Base-by-base conservation (phyloP, 53 echinoderm and acorn worm genomes). In the Holothuria scabra region DNA sequence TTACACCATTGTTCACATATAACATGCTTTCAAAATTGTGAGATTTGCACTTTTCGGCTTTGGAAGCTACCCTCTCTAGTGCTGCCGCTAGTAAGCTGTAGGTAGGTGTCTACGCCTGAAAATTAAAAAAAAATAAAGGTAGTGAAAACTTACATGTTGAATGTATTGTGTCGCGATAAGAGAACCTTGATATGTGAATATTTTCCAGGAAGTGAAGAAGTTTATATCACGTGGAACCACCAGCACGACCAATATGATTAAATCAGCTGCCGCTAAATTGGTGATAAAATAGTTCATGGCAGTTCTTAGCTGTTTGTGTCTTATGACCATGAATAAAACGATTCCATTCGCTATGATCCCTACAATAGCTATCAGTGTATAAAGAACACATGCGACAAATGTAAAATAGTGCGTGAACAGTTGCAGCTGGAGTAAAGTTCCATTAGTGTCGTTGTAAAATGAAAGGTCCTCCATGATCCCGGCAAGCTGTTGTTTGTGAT, bases 231-330 rank as follows among this genome's bases (percentile, higher is more conserved):
- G 20, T 9, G 65, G 82, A 22, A 81, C 20, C 0, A 81, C 48
- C 28, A 81, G 41, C 24, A 81, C 82, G 8, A 81, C 14, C 13
- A 81, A 49, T 28, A 81, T 24, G 21, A 81, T 81, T n/a, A 62
- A 23, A 62, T 81, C 82, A 11, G 82, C 82, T 29, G 82, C 82
- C 24, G 82, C 82, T 28, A 81, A 30, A 25, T 81, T 59, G 1
- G 82, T 81, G 65, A 81, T 81, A 44, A 81, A 81, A 28, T 62
- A 64, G 38, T 81, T 81, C 62, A 64, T 81, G 9, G 82, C 41
- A n/a, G 82, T 81, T 20, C 64, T 28, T 32, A 81, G 63, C 46
- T 81, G 82, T 38, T 20, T 13, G 28, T 81, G 82, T 56, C n/a
- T 56, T 14, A 3, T 9, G 56, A 78, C 78, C 78, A 64, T 64